These are phyloP conservation scores for Molorchus minor DNA, from an alignment of 2,888 invertebrate genomes.

Conservation along the genomic window DNA sequence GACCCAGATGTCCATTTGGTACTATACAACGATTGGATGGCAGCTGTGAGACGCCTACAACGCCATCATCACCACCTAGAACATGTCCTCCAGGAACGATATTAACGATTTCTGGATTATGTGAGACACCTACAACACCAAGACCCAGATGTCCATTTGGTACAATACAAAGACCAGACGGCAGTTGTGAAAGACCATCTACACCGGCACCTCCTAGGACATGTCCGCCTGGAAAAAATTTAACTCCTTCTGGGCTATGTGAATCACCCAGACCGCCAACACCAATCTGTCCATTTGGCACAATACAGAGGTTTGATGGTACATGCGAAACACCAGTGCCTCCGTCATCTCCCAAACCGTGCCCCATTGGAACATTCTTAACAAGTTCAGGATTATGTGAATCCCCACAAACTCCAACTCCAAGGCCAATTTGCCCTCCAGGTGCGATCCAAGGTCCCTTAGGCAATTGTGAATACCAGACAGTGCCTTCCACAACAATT, in stretches of 20 bases:
- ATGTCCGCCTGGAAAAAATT: constrained; percentile 30
- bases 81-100: constrained; percentile 31
- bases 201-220: constrained; percentile 19
- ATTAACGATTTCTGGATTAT: constrained; percentile 24
- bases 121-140: constrained; percentile 20
- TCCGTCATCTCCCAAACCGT: constrained; percentile 13
- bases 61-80: constrained; percentile 23
- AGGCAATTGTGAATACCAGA: constrained; percentile 23
- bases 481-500: constrained; percentile 27
- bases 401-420: constrained; percentile 6
- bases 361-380: constrained; percentile 26
- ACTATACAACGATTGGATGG: constrained; percentile 23
- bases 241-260: constrained; percentile 20
- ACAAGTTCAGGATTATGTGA: background rate
- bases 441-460: constrained; percentile 19
- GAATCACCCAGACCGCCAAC: background rate
- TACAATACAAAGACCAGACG: constrained; percentile 21
- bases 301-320: constrained; percentile 27
- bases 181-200: constrained; percentile 28
- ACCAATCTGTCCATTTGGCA: constrained; percentile 35
- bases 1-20: constrained; percentile 27
- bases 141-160: constrained; percentile 27
- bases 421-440: constrained; percentile 29
- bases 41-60: constrained; percentile 24
- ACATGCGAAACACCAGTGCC: constrained; percentile 20